Base-by-base conservation (phyloP, 2,797 vertebrate species). In the Tamandua tetradactyla region DNA sequence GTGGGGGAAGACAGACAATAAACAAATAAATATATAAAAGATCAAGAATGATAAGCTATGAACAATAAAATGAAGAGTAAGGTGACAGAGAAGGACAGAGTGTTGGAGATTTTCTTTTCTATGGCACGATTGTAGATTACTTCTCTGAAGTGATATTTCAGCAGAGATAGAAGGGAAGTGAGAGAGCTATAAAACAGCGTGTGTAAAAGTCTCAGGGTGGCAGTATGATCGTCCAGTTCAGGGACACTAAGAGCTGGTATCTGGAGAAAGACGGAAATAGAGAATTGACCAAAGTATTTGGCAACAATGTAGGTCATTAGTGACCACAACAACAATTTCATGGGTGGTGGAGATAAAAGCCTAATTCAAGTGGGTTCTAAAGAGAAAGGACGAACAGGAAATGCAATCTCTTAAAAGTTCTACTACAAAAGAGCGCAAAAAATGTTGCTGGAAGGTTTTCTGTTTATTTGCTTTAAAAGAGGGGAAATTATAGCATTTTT, bases 401-500 rank as follows among this genome's bases (percentile, higher is more conserved):
- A 84, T n/a, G 32, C 35, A 93, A 68, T 15, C 25, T 85, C 37
- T 62, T 94, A 84, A 66, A 91, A 80, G 9, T 55, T 91, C 27
- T 55, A 79, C n/a, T 20, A 13, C 75, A 79, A 35, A 72, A 5
- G 15, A 17, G 13, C 86, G 12, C 30, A 68, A 75, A 47, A 69
- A 61, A 69, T 32, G 47, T 2, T 49, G 40, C 4, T 47, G 40
- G 14, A 59, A 79, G 35, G 30, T 44, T 75, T 78, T 68, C 62
- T 71, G 47, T 52, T 74, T 71, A 37, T 52, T 74, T 42, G 12
- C 35, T 72, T 64, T 10, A 81, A 81, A 59, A 52, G 27, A 40
- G 25, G 71, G 20, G 15, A 62, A 83, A 57, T 81, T 11, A n/a
- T 2, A 52, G 25, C 4, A 40, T 22, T 79, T 74, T 49, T n/a